Evolutionary conservation across 2,797 vertebrate species (phyloP).

Genomic region (Anguilla obscura): DNA sequence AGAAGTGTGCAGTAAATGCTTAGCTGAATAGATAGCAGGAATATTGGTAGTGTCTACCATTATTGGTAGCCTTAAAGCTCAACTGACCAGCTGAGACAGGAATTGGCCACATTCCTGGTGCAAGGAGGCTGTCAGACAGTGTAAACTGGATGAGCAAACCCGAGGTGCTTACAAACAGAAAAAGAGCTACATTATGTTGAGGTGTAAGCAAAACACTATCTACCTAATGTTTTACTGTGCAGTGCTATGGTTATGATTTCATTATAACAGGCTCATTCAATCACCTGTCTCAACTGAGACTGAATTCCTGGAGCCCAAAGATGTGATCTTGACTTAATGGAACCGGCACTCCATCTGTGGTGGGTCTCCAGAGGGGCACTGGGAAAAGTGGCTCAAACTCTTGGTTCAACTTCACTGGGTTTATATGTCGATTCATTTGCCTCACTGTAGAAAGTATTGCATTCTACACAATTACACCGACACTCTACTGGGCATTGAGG

Average conservation of each 20-base stretch:
- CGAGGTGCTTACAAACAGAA: background rate
- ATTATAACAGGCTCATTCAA: background rate
- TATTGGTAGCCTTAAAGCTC: background rate
- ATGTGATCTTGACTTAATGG: constrained; percentile 9
- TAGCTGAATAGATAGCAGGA: background rate
- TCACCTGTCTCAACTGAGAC: background rate
- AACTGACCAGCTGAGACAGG: background rate
- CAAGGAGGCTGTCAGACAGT: background rate
- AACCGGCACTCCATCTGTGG: constrained; percentile 11
- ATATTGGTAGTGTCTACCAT: background rate
- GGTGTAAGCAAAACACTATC: background rate
- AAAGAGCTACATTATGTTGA: background rate
- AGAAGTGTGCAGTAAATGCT: background rate
- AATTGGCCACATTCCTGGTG: background rate
- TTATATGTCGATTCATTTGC: background rate
- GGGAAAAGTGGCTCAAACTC: background rate
- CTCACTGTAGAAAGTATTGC: constrained; percentile 3
- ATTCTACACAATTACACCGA: background rate
- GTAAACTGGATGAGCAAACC: background rate
- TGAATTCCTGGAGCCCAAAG: background rate
- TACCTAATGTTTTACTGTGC: background rate
- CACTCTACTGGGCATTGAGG: background rate
- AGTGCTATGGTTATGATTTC: background rate
- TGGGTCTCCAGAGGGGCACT: background rate
- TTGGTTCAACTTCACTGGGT: background rate